Base-by-base conservation (phyloP, 2,888 invertebrate genomes). In the Parapristionchus giblindavisi region DNA sequence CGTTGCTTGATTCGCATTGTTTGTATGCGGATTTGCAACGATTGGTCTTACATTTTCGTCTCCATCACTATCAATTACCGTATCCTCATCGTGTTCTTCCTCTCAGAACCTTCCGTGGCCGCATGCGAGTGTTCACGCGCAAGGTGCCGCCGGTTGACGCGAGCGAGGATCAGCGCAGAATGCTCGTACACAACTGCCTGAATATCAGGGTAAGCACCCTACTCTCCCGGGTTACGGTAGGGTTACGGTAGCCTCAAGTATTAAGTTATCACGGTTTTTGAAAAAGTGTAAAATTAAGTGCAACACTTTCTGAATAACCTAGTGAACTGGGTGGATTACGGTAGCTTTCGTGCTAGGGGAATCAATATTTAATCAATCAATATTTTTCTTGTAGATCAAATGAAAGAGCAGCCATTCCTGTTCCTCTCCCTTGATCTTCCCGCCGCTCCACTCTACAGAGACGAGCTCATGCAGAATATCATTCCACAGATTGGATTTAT, bases 381-480 rank as follows among this genome's bases (percentile, higher is more conserved):
- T 34, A 1, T 29, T 17, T 40, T 38, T 65, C 51, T 76, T 87
- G 61, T 76, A 88, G 94, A 95, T 88, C 92, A 92, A 85, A 92
- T 93, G 73, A 93, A 94, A 0, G 94, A 96, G 83, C 94, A 94
- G 0, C 96, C 96, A 21, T 99, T 98, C 89, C 90, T 99, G 60
- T 99, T 96, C 89, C 91, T 99, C 77, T 98, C 98, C 0, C 96
- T 98, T 88, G 99, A 99, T 89, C 91, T 99, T 76, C 99, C 99
- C 0, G 94, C 98, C 0, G 95, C 96, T 0, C 99, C 99, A 0
- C 90, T 97, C 24, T 99, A 97, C 88, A 96, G 96, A 77, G 99
- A 99, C 89, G 97, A 97, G 89, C 93, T 96, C 85, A 92, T 94
- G 80, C 98, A 99, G 90, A 99, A 98, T 89, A 99, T 99, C 83